Conservation (phyloP, 2,888 invertebrate species). For the Napeogenes sylphis region DNA sequence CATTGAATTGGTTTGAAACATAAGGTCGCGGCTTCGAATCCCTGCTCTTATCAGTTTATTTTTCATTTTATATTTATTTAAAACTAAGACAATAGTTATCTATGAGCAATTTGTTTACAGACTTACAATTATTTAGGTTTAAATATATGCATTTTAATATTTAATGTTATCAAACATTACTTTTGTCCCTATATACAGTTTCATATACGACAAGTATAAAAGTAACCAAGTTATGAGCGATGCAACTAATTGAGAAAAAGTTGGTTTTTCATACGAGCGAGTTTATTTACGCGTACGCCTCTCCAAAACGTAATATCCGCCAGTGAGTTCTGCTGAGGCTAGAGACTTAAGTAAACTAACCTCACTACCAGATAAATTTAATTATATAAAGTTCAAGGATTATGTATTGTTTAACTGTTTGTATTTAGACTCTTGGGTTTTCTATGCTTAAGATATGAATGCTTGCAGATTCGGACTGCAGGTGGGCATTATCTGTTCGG, state of each 20-base stretch:
- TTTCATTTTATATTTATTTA: too few relatives aligned
- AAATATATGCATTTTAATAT: too few relatives aligned
- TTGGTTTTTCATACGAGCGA: slow-evolving; percentile 48
- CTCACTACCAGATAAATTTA: slow-evolving; percentile 63
- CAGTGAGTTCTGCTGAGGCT: slow-evolving; percentile 53
- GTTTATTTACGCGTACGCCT: slow-evolving; percentile 66
- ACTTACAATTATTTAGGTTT: too few relatives aligned
- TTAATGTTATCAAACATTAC: neutral
- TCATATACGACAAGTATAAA: slow-evolving; percentile 13
- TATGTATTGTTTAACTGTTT: slow-evolving; percentile 13
- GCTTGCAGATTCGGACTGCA: too few relatives aligned
- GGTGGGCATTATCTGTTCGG: too few relatives aligned
- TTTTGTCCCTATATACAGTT: slow-evolving; percentile 1
- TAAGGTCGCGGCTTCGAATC: too few relatives aligned
- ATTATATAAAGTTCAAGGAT: slow-evolving; percentile 41
- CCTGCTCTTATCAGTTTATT: too few relatives aligned
- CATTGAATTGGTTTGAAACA: too few relatives aligned
- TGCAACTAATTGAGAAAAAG: slow-evolving; percentile 58
- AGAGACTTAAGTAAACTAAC: slow-evolving; percentile 63
- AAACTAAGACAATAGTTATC: too few relatives aligned
- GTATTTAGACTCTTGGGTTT: neutral
- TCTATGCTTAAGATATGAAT: neutral
- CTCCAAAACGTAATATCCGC: slow-evolving; percentile 71
- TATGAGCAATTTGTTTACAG: too few relatives aligned
- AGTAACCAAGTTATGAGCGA: slow-evolving; percentile 27